Evolutionary conservation across 2,888 invertebrate genomes (phyloP).

Genomic region (Cataglyphis livida): DNA sequence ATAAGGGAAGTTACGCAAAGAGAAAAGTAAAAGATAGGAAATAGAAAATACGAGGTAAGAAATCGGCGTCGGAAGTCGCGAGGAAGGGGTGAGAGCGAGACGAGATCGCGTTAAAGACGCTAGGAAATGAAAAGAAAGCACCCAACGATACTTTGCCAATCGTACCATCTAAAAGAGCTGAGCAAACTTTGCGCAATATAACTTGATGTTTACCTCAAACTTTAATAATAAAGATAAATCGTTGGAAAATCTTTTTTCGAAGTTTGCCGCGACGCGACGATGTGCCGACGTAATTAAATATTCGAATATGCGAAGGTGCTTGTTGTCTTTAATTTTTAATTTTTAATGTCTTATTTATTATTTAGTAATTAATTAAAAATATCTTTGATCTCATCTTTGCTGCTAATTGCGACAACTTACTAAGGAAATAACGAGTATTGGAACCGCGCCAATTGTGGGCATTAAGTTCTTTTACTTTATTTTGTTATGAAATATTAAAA

Average conservation of each 20-base stretch:
- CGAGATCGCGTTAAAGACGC: conserved; percentile 42
- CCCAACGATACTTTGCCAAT: conserved; percentile 32
- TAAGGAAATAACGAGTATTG: neutral
- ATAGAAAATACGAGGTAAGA: conserved; percentile 47
- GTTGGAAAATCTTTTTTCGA: neutral
- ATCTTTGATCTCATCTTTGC: neutral
- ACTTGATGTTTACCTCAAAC: conserved; percentile 43
- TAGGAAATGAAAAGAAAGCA: conserved; percentile 46
- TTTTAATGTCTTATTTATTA: too few relatives aligned
- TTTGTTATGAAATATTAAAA: neutral
- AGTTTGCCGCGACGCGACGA: neutral
- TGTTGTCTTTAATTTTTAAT: neutral
- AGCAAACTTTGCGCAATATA: conserved; percentile 39
- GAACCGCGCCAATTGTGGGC: neutral
- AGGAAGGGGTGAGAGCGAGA: neutral
- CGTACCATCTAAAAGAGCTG: conserved; percentile 27
- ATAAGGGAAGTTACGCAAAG: conserved; percentile 44
- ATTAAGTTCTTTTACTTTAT: neutral
- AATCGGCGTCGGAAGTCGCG: conserved; percentile 40
- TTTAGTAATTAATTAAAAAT: too few relatives aligned
- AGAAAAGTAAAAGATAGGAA: conserved; percentile 35
- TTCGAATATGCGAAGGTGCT: neutral
- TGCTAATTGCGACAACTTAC: neutral
- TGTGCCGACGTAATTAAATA: conserved; percentile 13
- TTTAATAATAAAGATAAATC: conserved; percentile 44